These are phyloP conservation scores for Prosapia bicincta DNA, from an alignment of 2,888 invertebrate species.

Conservation along the genomic window DNA sequence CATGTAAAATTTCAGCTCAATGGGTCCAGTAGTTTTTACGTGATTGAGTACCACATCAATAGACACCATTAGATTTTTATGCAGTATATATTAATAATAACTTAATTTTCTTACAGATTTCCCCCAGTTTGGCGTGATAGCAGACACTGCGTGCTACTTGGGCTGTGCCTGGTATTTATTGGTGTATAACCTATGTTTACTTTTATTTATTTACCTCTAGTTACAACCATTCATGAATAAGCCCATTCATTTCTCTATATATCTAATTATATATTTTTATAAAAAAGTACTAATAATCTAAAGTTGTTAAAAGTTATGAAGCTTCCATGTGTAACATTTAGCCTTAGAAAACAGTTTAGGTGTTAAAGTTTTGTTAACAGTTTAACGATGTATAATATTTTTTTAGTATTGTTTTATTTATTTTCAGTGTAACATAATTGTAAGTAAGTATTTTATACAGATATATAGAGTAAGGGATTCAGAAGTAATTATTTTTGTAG, in stretches of 20 bases:
- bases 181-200: not conserved
- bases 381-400: not conserved
- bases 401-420: not conserved
- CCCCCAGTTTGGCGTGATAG: not conserved
- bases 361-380: too few relatives aligned
- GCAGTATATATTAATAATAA: too few relatives aligned
- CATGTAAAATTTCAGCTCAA: too few relatives aligned
- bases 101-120: not conserved
- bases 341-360: not conserved
- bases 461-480: too few relatives aligned
- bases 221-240: not conserved
- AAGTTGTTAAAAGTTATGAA: not conserved
- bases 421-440: not conserved
- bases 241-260: not conserved
- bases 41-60: too few relatives aligned
- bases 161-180: slow-evolving; percentile 2
- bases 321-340: not conserved
- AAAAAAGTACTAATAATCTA: not conserved
- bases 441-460: not conserved
- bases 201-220: not conserved
- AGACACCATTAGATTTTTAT: too few relatives aligned
- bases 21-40: too few relatives aligned
- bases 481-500: too few relatives aligned
- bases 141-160: not conserved
- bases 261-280: not conserved